Conservation (phyloP, 2,888 invertebrate genomes). For the Drosophila kuntzei region DNA sequence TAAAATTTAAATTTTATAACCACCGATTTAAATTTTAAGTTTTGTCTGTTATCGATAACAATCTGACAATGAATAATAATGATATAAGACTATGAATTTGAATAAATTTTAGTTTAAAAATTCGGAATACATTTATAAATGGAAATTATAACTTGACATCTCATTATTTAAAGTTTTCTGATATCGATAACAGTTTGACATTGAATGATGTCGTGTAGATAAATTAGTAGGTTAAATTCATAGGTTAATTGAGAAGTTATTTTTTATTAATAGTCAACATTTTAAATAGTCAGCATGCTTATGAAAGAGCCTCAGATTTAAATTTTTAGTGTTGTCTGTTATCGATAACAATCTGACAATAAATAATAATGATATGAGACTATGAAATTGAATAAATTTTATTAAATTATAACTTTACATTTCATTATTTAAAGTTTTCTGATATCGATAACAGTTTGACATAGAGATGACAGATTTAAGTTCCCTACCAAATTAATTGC, state of each 20-base stretch:
- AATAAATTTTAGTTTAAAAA: background rate
- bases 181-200: background rate
- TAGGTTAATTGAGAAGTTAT: background rate
- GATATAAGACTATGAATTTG: background rate
- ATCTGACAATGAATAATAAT: background rate
- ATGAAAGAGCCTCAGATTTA: background rate
- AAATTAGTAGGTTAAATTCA: background rate
- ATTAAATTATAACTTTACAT: background rate
- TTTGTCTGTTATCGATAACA: background rate
- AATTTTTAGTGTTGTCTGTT: background rate
- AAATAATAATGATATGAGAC: background rate
- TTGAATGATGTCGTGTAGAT: background rate
- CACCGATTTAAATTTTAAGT: too few relatives aligned
- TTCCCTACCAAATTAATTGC: background rate
- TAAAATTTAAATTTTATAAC: too few relatives aligned
- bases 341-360: background rate
- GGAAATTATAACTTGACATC: background rate
- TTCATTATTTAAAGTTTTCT: too few relatives aligned
- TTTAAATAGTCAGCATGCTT: too few relatives aligned
- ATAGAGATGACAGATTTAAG: background rate
- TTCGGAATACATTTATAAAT: too few relatives aligned
- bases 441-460: background rate
- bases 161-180: too few relatives aligned
- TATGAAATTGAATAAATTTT: background rate
- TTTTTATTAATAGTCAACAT: background rate